A percentile compares a stretch with the other conserved stretches of the same genome.
These are phyloP conservation scores for Dicrostonyx torquatus DNA, from an alignment of 2,797 vertebrate species.

Conservation along the genomic window DNA sequence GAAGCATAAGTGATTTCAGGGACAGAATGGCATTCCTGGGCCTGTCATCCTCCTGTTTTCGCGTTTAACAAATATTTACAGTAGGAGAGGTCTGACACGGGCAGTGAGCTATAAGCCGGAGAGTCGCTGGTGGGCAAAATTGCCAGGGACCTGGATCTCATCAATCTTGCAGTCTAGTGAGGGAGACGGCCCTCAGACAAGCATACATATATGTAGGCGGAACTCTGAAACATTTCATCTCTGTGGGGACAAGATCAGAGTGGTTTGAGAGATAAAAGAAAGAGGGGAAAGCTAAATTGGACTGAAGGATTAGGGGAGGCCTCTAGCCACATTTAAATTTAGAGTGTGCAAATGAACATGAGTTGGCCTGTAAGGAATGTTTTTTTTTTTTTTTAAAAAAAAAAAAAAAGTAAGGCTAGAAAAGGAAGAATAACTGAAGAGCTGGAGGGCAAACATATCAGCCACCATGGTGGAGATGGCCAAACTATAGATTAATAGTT, in stretches of 20 bases:
- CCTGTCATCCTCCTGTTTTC: neutral
- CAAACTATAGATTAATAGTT: accelerated
- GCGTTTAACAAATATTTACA: conserved; percentile 30
- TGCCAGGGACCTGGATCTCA: neutral
- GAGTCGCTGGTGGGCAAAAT: neutral
- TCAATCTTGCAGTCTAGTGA: neutral
- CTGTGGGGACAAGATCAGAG: neutral
- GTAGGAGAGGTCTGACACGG: neutral
- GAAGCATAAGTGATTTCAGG: neutral
- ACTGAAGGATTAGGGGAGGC: neutral
- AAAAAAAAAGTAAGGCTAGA: neutral
- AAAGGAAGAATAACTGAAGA: neutral
- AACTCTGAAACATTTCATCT: neutral
- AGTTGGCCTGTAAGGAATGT: neutral
- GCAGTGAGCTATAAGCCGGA: neutral
- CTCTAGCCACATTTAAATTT: conserved; percentile 26
- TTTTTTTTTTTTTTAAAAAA: too few species aligned
- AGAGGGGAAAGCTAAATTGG: neutral
- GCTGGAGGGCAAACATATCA: neutral
- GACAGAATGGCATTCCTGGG: neutral
- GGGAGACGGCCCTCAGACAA: neutral
- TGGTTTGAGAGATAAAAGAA: neutral
- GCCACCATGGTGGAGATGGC: neutral
- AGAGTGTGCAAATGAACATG: neutral
- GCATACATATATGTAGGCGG: neutral